Conservation (phyloP, 1,140 invertebrate genomes). For the Berghia stephanieae region DNA sequence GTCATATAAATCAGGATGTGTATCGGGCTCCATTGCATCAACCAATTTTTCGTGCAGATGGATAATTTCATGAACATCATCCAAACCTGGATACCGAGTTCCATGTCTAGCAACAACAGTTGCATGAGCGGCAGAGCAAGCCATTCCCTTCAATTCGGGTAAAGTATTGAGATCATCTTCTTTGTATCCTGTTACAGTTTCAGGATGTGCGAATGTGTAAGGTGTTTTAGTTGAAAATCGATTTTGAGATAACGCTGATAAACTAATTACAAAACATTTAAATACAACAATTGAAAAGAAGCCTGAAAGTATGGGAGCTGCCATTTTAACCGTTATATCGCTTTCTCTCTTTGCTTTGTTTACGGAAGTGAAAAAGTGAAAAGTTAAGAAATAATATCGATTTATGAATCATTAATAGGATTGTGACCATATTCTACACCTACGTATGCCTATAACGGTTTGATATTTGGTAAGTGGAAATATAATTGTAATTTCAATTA, state of each 20-base stretch:
- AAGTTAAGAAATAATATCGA: no score
- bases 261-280: no score
- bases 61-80: conserved; percentile 44
- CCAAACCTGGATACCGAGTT: conserved; percentile 48
- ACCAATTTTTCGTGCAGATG: conserved; percentile 37
- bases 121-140: conserved; percentile 50
- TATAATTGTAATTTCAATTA: no score
- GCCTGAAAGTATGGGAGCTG: no score
- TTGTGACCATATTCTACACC: no score
- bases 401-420: no score
- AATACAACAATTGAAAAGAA: no score
- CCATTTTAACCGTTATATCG: no score
- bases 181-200: conserved; percentile 17
- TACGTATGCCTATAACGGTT: no score
- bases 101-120: conserved; percentile 54
- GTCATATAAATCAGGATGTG: conserved; percentile 36
- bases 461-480: no score
- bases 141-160: conserved; percentile 33
- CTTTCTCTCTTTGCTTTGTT: no score
- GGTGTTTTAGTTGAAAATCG: conserved; percentile 51
- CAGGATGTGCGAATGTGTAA: conserved; percentile 43
- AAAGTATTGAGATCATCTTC: conserved; percentile 40
- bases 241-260: conserved; percentile 14
- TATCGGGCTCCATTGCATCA: conserved; percentile 19
- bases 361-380: no score